Conservation (phyloP, 1,140 invertebrate species). For the Drosophila suzukii region DNA sequence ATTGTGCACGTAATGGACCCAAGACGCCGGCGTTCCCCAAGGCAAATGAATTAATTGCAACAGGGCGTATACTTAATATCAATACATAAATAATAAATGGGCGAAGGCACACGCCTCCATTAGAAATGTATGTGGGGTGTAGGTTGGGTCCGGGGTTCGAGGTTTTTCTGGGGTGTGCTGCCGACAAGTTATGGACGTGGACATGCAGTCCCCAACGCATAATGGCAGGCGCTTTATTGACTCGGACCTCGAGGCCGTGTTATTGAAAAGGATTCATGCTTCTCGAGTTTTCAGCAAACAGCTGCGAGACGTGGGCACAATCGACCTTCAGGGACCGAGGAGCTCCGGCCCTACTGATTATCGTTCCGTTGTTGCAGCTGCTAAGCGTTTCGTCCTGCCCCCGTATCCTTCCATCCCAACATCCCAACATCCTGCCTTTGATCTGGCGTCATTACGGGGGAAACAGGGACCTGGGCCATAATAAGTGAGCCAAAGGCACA, state of each 20-base stretch:
- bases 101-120: conserved; percentile 31
- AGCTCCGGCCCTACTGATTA: conserved; percentile 53
- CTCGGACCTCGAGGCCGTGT: conserved; percentile 59
- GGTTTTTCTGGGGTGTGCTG: conserved; percentile 15
- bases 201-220: conserved; percentile 52
- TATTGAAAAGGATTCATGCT: conserved; percentile 69
- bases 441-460: conserved; percentile 66
- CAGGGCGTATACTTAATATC: conserved; percentile 68
- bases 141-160: not conserved
- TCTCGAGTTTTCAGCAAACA: conserved; percentile 55
- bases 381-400: conserved; percentile 29
- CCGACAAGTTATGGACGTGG: conserved; percentile 34
- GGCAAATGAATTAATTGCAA: conserved; percentile 76
- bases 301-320: conserved; percentile 50
- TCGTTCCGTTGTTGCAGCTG: conserved; percentile 54
- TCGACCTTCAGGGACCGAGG: conserved; percentile 63
- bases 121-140: conserved; percentile 27
- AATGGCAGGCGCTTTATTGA: conserved; percentile 61
- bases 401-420: not conserved
- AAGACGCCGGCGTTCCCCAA: conserved; percentile 34
- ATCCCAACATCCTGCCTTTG: conserved; percentile 55
- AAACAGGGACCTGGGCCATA: conserved; percentile 38
- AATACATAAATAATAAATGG: conserved; percentile 76
- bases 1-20: conserved; percentile 48
- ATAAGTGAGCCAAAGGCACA: conserved; percentile 66